Evolutionary conservation across 2,797 vertebrate species (phyloP).

Genomic region (Hirundo rustica): DNA sequence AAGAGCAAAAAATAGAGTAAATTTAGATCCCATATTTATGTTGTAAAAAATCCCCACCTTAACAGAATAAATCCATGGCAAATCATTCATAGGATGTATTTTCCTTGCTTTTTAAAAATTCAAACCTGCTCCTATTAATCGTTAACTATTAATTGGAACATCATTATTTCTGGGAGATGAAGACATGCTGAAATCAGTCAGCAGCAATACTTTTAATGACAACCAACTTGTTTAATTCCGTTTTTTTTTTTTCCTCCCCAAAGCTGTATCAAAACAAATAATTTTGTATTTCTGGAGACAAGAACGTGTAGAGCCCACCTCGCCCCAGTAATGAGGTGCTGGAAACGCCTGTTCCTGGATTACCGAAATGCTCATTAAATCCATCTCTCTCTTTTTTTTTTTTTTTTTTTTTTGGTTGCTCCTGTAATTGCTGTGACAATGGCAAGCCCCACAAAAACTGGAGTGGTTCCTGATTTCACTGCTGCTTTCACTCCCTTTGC

Average conservation of each 20-base stretch:
- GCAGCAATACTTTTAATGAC: conserved; percentile 20
- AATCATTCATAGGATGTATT: not conserved
- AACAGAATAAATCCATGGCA: conserved; percentile 10
- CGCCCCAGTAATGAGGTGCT: conserved; percentile 13
- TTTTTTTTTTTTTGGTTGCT: not conserved
- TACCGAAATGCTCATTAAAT: conserved; percentile 48
- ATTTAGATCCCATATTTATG: not conserved
- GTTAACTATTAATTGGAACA: not conserved
- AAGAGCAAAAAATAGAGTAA: not conserved
- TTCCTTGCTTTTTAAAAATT: conserved; percentile 11
- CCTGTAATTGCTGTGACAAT: conserved; percentile 55
- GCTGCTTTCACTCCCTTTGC: not conserved
- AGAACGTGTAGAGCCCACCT: not conserved
- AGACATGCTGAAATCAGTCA: conserved; percentile 33
- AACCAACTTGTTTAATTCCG: conserved; percentile 20
- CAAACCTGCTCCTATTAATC: not conserved
- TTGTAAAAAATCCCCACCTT: conserved; percentile 7
- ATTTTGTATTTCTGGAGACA: conserved; percentile 6
- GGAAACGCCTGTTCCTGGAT: not conserved
- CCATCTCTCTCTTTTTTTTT: conserved; percentile 6
- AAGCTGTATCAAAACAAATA: conserved; percentile 42
- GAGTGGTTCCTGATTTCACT: conserved; percentile 4
- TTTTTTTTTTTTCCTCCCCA: not conserved
- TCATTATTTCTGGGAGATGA: conserved; percentile 44
- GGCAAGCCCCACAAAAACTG: conserved; percentile 41